Conservation (phyloP, 2,888 invertebrate genomes). For the Hydrotaea diabolus region DNA sequence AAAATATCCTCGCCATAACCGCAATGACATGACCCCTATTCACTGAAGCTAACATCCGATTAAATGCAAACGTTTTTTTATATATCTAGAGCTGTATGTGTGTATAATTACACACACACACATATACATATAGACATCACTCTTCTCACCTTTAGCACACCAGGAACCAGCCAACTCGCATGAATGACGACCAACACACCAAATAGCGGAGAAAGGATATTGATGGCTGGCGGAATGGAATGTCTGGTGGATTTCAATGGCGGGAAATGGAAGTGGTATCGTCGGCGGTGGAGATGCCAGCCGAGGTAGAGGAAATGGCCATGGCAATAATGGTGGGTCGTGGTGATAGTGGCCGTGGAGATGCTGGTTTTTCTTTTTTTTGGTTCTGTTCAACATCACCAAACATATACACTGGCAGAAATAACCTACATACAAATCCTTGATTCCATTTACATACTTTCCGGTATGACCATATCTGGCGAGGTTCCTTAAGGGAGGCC, state of each 20-base stretch:
- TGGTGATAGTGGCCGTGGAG: not conserved
- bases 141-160: not conserved
- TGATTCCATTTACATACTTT: not conserved
- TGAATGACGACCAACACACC: not conserved
- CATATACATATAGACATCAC: no score
- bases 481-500: not conserved
- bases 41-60: slow-evolving; percentile 58
- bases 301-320: not conserved
- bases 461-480: not conserved
- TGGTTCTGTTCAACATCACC: slow-evolving; percentile 44
- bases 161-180: not conserved
- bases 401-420: not conserved
- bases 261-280: not conserved
- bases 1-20: slow-evolving; percentile 32
- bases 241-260: not conserved
- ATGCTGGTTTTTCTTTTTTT: slow-evolving; percentile 40
- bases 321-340: not conserved
- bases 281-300: not conserved
- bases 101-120: not conserved
- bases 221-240: slow-evolving; percentile 27
- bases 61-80: slow-evolving; percentile 45
- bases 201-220: slow-evolving; percentile 33
- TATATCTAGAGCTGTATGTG: not conserved
- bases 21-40: slow-evolving; percentile 43
- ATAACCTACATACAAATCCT: not conserved